phyloP scores from a whole-genome alignment of 2,113 vertebrate species.

The Amphiprion ocellaris region DNA sequence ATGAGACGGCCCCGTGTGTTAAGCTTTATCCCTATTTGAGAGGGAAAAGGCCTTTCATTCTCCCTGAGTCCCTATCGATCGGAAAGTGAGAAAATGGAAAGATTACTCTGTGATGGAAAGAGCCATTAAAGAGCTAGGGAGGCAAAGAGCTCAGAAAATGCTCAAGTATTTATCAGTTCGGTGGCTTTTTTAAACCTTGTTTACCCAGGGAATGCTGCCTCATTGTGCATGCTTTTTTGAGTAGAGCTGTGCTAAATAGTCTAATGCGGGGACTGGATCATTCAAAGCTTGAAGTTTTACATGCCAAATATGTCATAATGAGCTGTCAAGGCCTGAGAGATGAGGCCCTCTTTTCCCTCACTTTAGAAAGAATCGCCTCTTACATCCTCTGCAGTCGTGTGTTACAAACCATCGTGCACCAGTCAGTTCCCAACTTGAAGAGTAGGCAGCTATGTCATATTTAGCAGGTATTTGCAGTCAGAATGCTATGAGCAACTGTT shows the following conservation, averaged over 20 bases:
- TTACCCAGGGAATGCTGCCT: slow-evolving; percentile 42
- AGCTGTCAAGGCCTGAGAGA: background rate
- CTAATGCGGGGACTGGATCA: background rate
- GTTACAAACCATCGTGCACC: background rate
- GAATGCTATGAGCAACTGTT: background rate
- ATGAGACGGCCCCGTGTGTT: slow-evolving; percentile 65
- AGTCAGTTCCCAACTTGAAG: background rate
- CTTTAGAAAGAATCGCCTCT: background rate
- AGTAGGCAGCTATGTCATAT: background rate
- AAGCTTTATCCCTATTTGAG: slow-evolving; percentile 75
- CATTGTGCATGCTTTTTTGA: slow-evolving; percentile 24
- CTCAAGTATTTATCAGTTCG: slow-evolving; percentile 63
- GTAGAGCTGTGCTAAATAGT: background rate
- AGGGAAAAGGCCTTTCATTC: slow-evolving; percentile 76
- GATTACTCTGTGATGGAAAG: slow-evolving; percentile 74
- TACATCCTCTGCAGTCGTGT: background rate
- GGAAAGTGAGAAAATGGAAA: slow-evolving; percentile 78
- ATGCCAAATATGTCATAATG: slow-evolving; percentile 9
- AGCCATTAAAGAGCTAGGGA: slow-evolving; percentile 58
- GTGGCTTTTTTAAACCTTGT: slow-evolving; percentile 41
- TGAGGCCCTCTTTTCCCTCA: background rate
- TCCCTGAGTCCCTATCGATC: slow-evolving; percentile 72
- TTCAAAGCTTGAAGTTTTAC: slow-evolving; percentile 19
- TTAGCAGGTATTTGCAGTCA: background rate
- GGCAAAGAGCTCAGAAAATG: slow-evolving; percentile 55